A percentile compares a stretch with the other conserved stretches of the same genome.
Evolutionary conservation across 2,888 invertebrate genomes (phyloP).

Genomic region (Microctonus brassicae): DNA sequence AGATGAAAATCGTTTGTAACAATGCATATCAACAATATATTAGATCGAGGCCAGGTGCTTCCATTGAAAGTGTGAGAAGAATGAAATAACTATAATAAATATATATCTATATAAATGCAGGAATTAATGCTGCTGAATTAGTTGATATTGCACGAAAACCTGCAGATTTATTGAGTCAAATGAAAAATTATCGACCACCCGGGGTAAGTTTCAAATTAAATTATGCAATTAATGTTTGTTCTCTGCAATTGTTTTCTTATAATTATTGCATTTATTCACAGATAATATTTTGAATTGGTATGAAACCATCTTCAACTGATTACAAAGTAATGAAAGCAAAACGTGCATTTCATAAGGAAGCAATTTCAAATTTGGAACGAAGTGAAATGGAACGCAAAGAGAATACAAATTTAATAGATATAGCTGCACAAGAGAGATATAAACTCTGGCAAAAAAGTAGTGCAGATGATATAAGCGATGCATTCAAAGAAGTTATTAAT

Average conservation of each 20-base stretch:
- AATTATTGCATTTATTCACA: constrained; percentile 72
- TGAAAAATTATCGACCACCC: constrained; percentile 83
- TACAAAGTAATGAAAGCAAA: constrained; percentile 91
- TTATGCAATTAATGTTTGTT: too few relatives aligned
- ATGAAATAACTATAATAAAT: constrained; percentile 86
- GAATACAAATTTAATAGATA: constrained; percentile 41
- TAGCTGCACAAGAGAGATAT: constrained; percentile 22
- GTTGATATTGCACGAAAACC: constrained; percentile 51
- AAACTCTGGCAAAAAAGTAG: constrained; percentile 68
- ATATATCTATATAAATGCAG: constrained; percentile 72
- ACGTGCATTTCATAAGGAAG: constrained; percentile 79
- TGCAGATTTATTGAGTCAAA: constrained; percentile 72
- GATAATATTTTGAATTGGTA: constrained; percentile 95
- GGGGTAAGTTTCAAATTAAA: constrained; percentile 73
- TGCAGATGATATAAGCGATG: constrained; percentile 72
- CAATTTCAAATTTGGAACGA: constrained; percentile 71
- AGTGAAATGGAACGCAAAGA: constrained; percentile 65
- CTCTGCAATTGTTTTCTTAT: too few relatives aligned
- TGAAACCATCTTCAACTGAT: constrained; percentile 82
- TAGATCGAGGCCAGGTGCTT: constrained; percentile 88
- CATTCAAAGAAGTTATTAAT: constrained; percentile 74
- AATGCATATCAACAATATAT: constrained; percentile 95
- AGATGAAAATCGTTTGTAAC: constrained; percentile 79
- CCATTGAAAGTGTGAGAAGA: constrained; percentile 88
- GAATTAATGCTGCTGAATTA: constrained; percentile 76